Evolutionary conservation across 2,113 vertebrate genomes (phyloP), one percentile per base, ranked within the genome.

Genomic region (Trichechus manatus): DNA sequence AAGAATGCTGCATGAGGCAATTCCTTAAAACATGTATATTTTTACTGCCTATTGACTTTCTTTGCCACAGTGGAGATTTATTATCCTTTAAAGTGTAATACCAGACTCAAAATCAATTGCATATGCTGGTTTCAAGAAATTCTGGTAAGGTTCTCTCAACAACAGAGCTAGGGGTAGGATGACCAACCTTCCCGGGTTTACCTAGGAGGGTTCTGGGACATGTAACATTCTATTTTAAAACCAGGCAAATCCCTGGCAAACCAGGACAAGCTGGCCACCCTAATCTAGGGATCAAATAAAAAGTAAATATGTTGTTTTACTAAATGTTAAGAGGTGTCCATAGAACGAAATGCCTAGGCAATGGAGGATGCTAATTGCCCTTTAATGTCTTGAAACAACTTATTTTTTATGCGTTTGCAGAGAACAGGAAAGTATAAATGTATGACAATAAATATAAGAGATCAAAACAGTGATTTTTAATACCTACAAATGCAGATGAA

Each of bases 1-100:
- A 93, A 98, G 97, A 98, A 72, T 23, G 74, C 91, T 31, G 0
- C 68, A 63, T 47, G 77, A 66, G 91, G 14, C 59, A 83, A 33
- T 84, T 92, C 93, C 85, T 96, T 97, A 98, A 98, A 93, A 83
- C 88, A 23, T 36, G n/a, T 79, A 56, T 7, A 53, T 84, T 97
- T 97, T 63, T 93, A 96, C 84, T 84, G 56, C 68, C 70, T 89
- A 77, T 61, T 89, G 39, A 87, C 56, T 94, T 98, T 97, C 94
- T 96, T 97, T 66, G 61, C 82, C 88, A 86, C 44, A 8, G 17
- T 87, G 10, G 86, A 97, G 72, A 75, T 97, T 97, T 97, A 93
- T 64, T 81, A 64, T 56, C 89, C 74, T 93, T 97, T 95, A 97
- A 97, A 91, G 27, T 31, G 42, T 39, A 47, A 56, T 10, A 31